Base-by-base conservation (phyloP, 2,113 vertebrate genomes). In the Aegithalos caudatus region DNA sequence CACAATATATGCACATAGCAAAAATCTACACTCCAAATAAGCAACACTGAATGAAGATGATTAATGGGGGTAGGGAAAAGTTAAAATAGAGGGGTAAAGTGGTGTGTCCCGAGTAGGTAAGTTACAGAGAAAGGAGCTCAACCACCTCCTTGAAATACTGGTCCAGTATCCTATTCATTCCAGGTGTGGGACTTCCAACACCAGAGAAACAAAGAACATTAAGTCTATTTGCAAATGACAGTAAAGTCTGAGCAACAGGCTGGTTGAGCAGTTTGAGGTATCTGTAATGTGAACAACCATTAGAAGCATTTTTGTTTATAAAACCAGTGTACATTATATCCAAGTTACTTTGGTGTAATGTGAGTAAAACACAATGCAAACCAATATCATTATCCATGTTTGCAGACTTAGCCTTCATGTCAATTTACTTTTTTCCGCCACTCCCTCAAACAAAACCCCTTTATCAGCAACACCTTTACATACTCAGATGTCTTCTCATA, bases 1-100 rank as follows among this genome's bases (percentile, higher is more conserved):
- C 31, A 35, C 31, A 58, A 31, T 3, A 23, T 0, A 25, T 1
- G 14, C 27, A n/a, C 33, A 3, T 0, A 45, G 44, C 7, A 85
- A 67, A 47, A 33, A 17, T 56, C 64, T 19, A 25, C 22, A 10
- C 18, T 53, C 24, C 50, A 69, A 64, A 78, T 10, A 76, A 70
- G 25, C 35, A 80, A 60, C 44, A 24, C 33, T 31, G 25, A 71
- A 69, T 27, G 18, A 71, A 16, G 76, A 58, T 21, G 24, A 67
- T 20, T 66, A 60, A 42, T 2, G 27, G 13, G 6, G 24, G 4
- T 6, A 67, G 9, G 13, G 23, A 48, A 74, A 54, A 40, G 15
- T 62, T 44, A 20, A 48, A 69, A 73, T 2, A 85, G 53, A 79
- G 27, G 27, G 9, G 15, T 10, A 28, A 47, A n/a, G 15, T 10